Percentiles rank a stretch among this genome's conserved stretches.
Evolutionary conservation across 1,140 invertebrate genomes (phyloP).

Genomic region (Telenomus remus): DNA sequence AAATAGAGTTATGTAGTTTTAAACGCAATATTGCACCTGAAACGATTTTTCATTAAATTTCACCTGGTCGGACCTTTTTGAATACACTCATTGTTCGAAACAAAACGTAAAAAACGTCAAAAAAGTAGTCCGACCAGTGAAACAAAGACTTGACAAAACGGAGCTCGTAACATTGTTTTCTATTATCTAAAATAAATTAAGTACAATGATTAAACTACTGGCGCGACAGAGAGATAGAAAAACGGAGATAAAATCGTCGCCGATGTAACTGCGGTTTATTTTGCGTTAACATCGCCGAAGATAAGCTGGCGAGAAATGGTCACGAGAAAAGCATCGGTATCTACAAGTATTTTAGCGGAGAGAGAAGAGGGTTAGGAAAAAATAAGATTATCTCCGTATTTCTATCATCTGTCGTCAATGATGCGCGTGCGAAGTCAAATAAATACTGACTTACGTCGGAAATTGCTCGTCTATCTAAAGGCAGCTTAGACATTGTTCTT

Average conservation of each 20-base stretch:
- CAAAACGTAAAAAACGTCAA: constrained; percentile 17
- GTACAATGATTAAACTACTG: constrained; percentile 59
- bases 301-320: constrained; percentile 26
- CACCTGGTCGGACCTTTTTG: background rate
- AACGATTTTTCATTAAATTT: constrained; percentile 26
- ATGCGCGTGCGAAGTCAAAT: constrained; percentile 44
- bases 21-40: constrained; percentile 35
- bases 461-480: constrained; percentile 64
- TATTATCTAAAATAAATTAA: constrained; percentile 62
- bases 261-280: constrained; percentile 19
- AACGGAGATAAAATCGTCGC: constrained; percentile 52
- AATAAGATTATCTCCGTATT: constrained; percentile 45
- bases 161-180: constrained; percentile 48
- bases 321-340: constrained; percentile 52
- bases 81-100: constrained; percentile 17
- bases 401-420: constrained; percentile 48
- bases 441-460: constrained; percentile 60
- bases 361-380: too few relatives aligned
- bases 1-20: constrained; percentile 4
- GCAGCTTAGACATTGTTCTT: constrained; percentile 52
- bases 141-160: constrained; percentile 32
- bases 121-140: constrained; percentile 15
- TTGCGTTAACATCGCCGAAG: too few relatives aligned
- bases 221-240: constrained; percentile 55
- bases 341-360: constrained; percentile 40